A percentile compares a stretch with the other conserved stretches of the same genome.
These are phyloP conservation scores for Calidris pugnax DNA, from an alignment of 2,113 vertebrate species.

Conservation along the genomic window DNA sequence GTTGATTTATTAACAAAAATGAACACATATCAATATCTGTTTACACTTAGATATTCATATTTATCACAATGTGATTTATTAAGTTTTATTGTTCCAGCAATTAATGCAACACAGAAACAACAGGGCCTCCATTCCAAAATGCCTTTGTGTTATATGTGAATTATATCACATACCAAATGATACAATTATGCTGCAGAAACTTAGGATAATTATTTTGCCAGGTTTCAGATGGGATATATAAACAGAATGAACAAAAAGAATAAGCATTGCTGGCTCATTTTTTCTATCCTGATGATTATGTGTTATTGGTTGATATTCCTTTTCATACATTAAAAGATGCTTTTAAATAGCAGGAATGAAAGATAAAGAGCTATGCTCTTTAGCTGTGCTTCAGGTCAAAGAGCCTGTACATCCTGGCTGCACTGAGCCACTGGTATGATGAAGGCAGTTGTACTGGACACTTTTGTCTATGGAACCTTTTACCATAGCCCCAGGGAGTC, in stretches of 20 bases:
- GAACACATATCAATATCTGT: not conserved
- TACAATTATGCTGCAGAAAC: not conserved
- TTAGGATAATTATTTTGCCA: not conserved
- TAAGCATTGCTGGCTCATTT: not conserved
- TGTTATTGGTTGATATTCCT: not conserved
- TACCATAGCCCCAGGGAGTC: not conserved
- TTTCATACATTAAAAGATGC: not conserved
- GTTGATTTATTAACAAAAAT: not conserved
- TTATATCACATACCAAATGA: not conserved
- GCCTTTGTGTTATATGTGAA: not conserved
- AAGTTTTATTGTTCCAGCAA: constrained; percentile 7
- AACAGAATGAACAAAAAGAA: not conserved
- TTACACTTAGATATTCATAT: not conserved
- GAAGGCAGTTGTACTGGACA: not conserved
- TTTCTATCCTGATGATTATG: not conserved
- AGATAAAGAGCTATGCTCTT: not conserved
- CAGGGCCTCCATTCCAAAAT: not conserved
- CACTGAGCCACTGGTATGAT: not conserved
- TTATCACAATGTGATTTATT: constrained; percentile 19
- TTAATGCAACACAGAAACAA: not conserved
- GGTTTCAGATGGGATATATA: not conserved
- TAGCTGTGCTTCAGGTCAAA: not conserved
- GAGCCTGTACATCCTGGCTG: not conserved
- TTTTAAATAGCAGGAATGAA: not conserved
- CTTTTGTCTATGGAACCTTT: not conserved